phyloP scores from a whole-genome alignment of 2,888 invertebrate genomes.

The Drosophila atroscutellata region DNA sequence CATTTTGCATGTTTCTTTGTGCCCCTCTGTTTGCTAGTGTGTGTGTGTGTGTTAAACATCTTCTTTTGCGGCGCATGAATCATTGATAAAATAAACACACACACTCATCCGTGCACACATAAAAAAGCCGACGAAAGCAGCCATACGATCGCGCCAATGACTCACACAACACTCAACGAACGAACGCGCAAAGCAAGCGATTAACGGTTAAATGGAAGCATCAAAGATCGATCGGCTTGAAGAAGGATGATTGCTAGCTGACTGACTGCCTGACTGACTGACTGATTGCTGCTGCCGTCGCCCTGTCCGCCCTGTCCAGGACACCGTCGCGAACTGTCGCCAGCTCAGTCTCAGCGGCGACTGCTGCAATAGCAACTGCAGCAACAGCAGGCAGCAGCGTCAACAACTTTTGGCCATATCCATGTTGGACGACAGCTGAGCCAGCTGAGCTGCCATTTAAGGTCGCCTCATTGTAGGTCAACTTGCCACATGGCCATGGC shows the following conservation, averaged over 20 bases:
- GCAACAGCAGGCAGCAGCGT: slow-evolving; percentile 25
- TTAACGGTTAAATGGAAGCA: slow-evolving; percentile 28
- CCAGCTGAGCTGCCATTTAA: slow-evolving; percentile 33
- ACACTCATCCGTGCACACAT: not conserved
- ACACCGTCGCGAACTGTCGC: slow-evolving; percentile 29
- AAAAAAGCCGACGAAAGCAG: slow-evolving; percentile 59
- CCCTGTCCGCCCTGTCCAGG: slow-evolving; percentile 15
- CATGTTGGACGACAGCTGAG: slow-evolving; percentile 22
- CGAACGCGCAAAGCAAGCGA: slow-evolving; percentile 30
- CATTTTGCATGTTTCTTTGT: slow-evolving; percentile 55
- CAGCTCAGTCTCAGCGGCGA: slow-evolving; percentile 38
- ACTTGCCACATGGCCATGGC: slow-evolving; percentile 27
- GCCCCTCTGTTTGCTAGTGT: slow-evolving; percentile 85
- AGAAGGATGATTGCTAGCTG: slow-evolving; percentile 7
- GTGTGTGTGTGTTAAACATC: slow-evolving; percentile 55
- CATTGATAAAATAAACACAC: slow-evolving; percentile 74
- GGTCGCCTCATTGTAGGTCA: slow-evolving; percentile 39
- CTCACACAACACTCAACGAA: slow-evolving; percentile 60
- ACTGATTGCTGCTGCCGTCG: not conserved
- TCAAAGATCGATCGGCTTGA: not conserved
- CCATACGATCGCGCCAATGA: slow-evolving; percentile 73
- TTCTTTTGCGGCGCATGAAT: slow-evolving; percentile 70
- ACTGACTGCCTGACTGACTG: not conserved
- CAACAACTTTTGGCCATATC: slow-evolving; percentile 29
- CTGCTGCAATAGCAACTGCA: slow-evolving; percentile 37